Evolutionary conservation across 2,113 vertebrate species (phyloP), one percentile per base, ranked within the genome.

Genomic region (Channa maculata): DNA sequence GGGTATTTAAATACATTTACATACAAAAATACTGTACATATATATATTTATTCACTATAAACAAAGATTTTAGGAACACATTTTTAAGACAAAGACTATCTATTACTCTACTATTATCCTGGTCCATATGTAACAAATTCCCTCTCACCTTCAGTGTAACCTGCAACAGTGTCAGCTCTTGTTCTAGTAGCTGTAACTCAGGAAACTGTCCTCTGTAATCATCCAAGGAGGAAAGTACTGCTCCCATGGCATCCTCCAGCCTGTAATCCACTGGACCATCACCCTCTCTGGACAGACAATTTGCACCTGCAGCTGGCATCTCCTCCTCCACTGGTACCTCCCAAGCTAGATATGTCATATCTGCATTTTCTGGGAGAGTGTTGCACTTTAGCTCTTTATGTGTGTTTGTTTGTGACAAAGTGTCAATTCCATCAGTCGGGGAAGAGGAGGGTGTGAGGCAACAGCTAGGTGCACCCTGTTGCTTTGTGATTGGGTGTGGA

Each of bases 141-240:
- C 4, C 53, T 75, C 95, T 97, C 81, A 99, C 98, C 95, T 96
- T 95, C 33, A 99, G 90, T 3, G 95, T 93, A 55, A 94, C 94
- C 82, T 97, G 96, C 86, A 99, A 93, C 45, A 77, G 94, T 73
- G 92, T 95, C 59, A 98, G 92, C 88, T 98, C 96, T 73, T 96
- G 94, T 60, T 99, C 98, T 0, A 99, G 93, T 3, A 94, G 86
- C 75, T 99, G 97, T 44, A 99, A 89, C 88, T 99, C 97, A 0
- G 96, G 97, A 71, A 99, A 99, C 86, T 97, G 98, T 50, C 97
- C 98, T 79, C 98, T 94, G 79, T 96, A 99, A 80, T 99, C 97
- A 54, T 97, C 98, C 67, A 99, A 91, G 59, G 96, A 94, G 0
- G 97, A 96, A 74, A 94, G 88, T 11, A 97, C 79, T 12, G 93